Percentiles rank a stretch among this genome's conserved stretches.
Evolutionary conservation across 2,113 vertebrate genomes (phyloP).

Genomic region (Macquaria ambigua): DNA sequence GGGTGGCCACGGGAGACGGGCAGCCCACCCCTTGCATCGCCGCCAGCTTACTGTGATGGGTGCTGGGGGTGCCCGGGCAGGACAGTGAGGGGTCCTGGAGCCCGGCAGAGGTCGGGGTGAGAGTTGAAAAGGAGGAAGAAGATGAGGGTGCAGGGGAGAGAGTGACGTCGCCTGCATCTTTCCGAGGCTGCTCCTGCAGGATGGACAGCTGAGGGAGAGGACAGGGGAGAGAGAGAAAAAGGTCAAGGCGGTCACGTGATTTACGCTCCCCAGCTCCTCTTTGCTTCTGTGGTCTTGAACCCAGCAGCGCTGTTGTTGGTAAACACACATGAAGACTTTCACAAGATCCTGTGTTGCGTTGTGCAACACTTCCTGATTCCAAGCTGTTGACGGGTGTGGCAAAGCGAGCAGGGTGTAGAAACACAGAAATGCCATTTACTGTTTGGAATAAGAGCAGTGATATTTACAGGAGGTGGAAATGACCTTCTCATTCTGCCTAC

Average conservation of each 20-base stretch:
- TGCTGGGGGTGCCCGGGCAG: slow-evolving; percentile 80
- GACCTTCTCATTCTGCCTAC: neutral
- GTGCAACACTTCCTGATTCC: slow-evolving; percentile 79
- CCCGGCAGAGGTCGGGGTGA: slow-evolving; percentile 17
- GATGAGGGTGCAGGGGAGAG: slow-evolving; percentile 19
- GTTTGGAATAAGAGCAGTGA: slow-evolving; percentile 13
- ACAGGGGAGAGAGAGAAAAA: neutral
- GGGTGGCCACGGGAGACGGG: slow-evolving; percentile 82
- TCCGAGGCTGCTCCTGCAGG: slow-evolving; percentile 89
- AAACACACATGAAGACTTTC: slow-evolving; percentile 75
- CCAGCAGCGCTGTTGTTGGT: slow-evolving; percentile 30
- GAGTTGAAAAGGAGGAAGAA: neutral
- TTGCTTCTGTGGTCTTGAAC: neutral
- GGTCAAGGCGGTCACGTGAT: neutral
- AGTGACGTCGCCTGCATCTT: slow-evolving; percentile 81
- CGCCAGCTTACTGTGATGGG: slow-evolving; percentile 64
- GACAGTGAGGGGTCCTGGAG: slow-evolving; percentile 56
- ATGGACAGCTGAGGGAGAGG: slow-evolving; percentile 70
- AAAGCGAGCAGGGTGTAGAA: slow-evolving; percentile 12
- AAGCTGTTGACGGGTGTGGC: slow-evolving; percentile 70
- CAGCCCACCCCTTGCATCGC: slow-evolving; percentile 73
- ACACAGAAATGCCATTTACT: slow-evolving; percentile 8
- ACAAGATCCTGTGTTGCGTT: slow-evolving; percentile 77
- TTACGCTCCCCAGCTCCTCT: neutral
- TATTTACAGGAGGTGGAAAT: neutral